These are phyloP conservation scores for Paguma larvata DNA, from an alignment of 2,797 vertebrate genomes.

Conservation along the genomic window DNA sequence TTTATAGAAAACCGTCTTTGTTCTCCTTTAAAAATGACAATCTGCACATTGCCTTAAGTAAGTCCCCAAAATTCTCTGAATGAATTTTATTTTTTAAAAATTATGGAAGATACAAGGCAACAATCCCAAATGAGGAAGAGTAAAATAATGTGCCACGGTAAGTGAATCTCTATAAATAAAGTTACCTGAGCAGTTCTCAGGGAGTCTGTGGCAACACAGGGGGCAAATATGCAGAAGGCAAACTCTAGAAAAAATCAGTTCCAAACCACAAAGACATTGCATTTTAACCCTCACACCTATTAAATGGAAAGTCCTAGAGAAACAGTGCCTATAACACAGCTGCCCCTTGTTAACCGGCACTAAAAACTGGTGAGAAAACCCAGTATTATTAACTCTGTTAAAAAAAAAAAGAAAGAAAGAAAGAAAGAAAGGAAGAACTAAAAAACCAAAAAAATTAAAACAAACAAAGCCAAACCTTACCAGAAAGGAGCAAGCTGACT, in stretches of 20 bases:
- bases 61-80: not conserved
- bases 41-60: not conserved
- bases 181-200: not conserved
- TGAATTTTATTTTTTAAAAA: not conserved
- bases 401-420: rapidly evolving
- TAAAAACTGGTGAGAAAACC: not conserved
- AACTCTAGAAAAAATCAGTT: slow-evolving; percentile 50
- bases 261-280: not conserved
- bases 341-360: not conserved
- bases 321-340: not conserved
- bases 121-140: not conserved
- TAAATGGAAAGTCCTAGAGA: slow-evolving; percentile 36
- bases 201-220: not conserved
- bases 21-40: slow-evolving; percentile 20
- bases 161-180: slow-evolving; percentile 29
- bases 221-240: not conserved
- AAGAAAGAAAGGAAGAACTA: rapidly evolving
- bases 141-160: not conserved
- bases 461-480: slow-evolving; percentile 83
- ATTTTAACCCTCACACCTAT: not conserved
- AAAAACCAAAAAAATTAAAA: not conserved
- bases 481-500: slow-evolving; percentile 89
- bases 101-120: slow-evolving; percentile 51
- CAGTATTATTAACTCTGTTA: not conserved
- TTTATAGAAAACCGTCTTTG: slow-evolving; percentile 31